Evolutionary conservation across 2,113 vertebrate genomes (phyloP), one percentile per base, ranked within the genome.

Genomic region (Axis porcinus): DNA sequence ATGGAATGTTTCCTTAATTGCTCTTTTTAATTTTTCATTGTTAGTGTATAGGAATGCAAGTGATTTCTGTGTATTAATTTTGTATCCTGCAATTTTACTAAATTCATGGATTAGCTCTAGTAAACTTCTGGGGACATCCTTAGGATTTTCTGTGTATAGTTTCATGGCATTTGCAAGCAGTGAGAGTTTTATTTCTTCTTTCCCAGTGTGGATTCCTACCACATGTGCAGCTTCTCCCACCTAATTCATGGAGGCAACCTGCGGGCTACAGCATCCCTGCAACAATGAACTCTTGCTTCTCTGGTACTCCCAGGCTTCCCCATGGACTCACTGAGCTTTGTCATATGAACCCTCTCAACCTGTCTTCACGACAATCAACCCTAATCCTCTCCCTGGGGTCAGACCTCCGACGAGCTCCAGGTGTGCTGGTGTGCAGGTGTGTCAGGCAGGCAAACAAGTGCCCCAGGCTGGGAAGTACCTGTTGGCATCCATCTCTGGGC

Each of bases 281-380:
- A 74, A 74, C 36, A 43, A 43, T 74, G 23, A 74, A 74, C 12
- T 74, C 21, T 74, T 70, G 19, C 67, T 40, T 70, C 67, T 36
- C 9, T 70, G n/a, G 67, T 70, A 70, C n/a, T 6, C 1, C n/a
- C 67, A 43, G 70, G 12, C 70, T 74, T 74, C 14, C 21, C 36
- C 0, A 0, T 74, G 36, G 21, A 7, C 11, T 43, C 36, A 27
- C 1, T 74, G 11, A 43, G 5, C 36, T 74, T 40, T 74, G 36
- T 43, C 70, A 43, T 43, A 7, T 12, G 43, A 27, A 7, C 11
- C 11, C 21, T 25, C 36, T 74, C 1, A 40, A 10, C 23, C 21
- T 43, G 21, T 43, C 11, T 74, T 27, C 70, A 43, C 27, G 21
- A 11, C 2, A 43, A 40, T 43, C 36, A 43, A 43, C 6, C 12